A percentile compares a stretch with the other conserved stretches of the same genome.
These are phyloP conservation scores for Drosophila pallidifrons DNA, from an alignment of 1,140 invertebrate species.

Conservation along the genomic window DNA sequence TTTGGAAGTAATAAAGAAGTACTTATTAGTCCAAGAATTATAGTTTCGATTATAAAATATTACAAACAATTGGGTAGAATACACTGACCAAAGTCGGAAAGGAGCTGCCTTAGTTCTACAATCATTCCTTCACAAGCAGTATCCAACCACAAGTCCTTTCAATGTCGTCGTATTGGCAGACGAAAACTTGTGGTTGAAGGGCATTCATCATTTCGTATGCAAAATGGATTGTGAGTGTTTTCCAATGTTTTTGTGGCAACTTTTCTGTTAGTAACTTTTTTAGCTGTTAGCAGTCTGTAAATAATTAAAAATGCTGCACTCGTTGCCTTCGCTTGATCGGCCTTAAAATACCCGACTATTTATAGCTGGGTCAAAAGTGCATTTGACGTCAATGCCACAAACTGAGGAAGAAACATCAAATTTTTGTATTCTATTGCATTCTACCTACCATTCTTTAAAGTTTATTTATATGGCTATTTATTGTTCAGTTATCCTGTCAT, in stretches of 20 bases:
- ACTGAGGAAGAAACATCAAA: neutral
- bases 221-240: conserved; percentile 31
- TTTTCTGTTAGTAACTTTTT: conserved; percentile 5
- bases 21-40: too few relatives aligned
- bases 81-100: neutral
- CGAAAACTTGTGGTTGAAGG: conserved; percentile 12
- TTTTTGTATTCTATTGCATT: neutral
- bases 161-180: neutral
- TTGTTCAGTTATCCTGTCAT: conserved; percentile 30
- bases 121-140: neutral
- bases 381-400: conserved; percentile 26
- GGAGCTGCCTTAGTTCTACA: neutral
- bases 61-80: neutral
- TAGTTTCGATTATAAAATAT: too few relatives aligned
- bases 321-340: conserved; percentile 2
- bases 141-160: neutral
- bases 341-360: conserved; percentile 34
- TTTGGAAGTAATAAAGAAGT: too few relatives aligned
- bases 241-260: conserved; percentile 24
- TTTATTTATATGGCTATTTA: neutral
- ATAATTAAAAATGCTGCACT: conserved; percentile 27
- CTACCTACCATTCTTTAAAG: neutral
- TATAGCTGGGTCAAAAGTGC: conserved; percentile 7
- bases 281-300: conserved; percentile 28
- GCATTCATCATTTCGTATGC: conserved; percentile 54